Evolutionary conservation across 2,113 vertebrate species (phyloP).

Genomic region (Pelecanus crispus): DNA sequence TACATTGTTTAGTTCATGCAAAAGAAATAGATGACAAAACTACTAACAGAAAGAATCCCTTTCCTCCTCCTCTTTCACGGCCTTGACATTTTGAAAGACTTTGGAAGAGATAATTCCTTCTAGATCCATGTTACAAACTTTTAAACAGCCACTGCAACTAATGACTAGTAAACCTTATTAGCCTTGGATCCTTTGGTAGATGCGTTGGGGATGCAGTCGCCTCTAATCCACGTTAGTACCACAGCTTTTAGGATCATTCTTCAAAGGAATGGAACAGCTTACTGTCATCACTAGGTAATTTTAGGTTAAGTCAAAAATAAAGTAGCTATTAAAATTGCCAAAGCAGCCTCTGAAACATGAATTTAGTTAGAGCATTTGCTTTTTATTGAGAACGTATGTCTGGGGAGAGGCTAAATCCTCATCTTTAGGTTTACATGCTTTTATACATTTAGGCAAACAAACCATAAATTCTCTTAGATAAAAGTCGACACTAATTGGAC

Average conservation of each 20-base stretch:
- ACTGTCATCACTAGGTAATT: neutral
- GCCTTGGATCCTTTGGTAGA: neutral
- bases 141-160: neutral
- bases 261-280: neutral
- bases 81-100: neutral
- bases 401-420: neutral
- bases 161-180: neutral
- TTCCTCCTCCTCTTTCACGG: neutral
- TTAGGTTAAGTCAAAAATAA: neutral
- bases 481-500: neutral
- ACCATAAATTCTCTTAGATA: neutral
- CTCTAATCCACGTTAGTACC: neutral
- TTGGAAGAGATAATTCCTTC: neutral
- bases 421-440: neutral
- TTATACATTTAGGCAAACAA: neutral
- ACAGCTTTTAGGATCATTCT: neutral
- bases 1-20: neutral
- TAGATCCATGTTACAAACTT: neutral
- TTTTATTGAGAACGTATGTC: neutral
- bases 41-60: neutral
- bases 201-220: rapidly evolving
- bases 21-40: neutral
- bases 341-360: neutral
- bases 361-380: neutral
- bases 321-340: neutral